Percentiles rank a stretch among this genome's conserved stretches.
Conservation (phyloP, 2,797 vertebrate genomes). For the Falco peregrinus region DNA sequence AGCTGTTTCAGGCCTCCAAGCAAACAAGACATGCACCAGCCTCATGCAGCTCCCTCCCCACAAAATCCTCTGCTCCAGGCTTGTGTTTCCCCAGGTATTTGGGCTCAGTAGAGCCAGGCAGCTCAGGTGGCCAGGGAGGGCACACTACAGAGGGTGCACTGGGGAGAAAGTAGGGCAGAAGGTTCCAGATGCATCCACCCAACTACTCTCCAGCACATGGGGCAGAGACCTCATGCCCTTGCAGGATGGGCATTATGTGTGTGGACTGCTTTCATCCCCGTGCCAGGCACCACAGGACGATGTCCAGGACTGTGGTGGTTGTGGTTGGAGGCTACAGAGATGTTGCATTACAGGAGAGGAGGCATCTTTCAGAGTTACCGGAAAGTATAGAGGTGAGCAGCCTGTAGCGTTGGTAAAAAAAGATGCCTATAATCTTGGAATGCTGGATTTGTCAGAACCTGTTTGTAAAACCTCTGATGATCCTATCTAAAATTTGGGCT, state of each 20-base stretch:
- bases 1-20: neutral
- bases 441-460: neutral
- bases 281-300: rapidly evolving
- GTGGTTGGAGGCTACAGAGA: neutral
- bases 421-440: neutral
- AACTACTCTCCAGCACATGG: rapidly evolving
- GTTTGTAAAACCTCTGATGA: neutral
- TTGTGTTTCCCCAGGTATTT: neutral
- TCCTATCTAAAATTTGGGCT: neutral
- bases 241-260: neutral
- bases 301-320: rapidly evolving
- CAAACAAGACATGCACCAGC: neutral
- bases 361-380: neutral
- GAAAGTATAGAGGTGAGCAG: neutral
- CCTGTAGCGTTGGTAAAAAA: neutral
- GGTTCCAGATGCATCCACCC: neutral
- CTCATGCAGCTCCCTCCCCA: neutral
- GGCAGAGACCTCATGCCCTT: neutral
- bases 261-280: neutral
- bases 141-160: rapidly evolving
- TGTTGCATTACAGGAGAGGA: rapidly evolving
- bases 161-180: neutral
- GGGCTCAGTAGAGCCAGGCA: neutral
- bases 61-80: neutral
- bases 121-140: neutral